Percentiles rank a stretch among this genome's conserved stretches.
Evolutionary conservation across 1,140 invertebrate genomes (phyloP).

Genomic region (Diabrotica undecimpunctata): DNA sequence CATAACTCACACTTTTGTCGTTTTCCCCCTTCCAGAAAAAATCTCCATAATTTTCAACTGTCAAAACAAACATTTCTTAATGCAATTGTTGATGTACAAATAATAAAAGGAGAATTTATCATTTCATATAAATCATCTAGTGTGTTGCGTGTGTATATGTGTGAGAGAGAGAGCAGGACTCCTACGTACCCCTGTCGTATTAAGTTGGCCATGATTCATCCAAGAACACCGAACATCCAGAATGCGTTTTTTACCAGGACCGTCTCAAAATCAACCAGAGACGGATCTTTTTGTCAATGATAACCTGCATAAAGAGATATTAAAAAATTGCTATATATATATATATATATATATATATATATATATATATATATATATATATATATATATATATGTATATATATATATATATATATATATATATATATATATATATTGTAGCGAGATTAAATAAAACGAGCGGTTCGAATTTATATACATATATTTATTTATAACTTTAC

Average conservation of each 20-base stretch:
- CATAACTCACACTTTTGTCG: not conserved
- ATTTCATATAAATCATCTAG: constrained; percentile 1
- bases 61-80: constrained; percentile 3
- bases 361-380: too few species aligned
- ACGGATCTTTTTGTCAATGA: too few species aligned
- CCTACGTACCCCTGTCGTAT: constrained; percentile 1
- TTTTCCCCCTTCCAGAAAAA: not conserved
- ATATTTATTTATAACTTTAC: too few species aligned
- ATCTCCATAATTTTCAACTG: constrained; percentile 1
- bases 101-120: constrained; percentile 1
- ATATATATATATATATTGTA: too few species aligned
- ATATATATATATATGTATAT: too few species aligned
- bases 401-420: too few species aligned
- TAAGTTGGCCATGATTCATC: not conserved
- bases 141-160: not conserved
- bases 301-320: too few species aligned
- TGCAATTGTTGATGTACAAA: constrained; percentile 2
- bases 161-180: not conserved
- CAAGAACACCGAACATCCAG: not conserved
- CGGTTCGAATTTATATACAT: too few species aligned
- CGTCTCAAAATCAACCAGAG: not conserved
- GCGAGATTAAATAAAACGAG: too few species aligned
- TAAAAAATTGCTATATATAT: too few species aligned
- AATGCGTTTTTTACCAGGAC: not conserved
- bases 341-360: too few species aligned